These are phyloP conservation scores for Atractosteus spatula DNA, from an alignment of 2,113 vertebrate genomes.

Conservation along the genomic window DNA sequence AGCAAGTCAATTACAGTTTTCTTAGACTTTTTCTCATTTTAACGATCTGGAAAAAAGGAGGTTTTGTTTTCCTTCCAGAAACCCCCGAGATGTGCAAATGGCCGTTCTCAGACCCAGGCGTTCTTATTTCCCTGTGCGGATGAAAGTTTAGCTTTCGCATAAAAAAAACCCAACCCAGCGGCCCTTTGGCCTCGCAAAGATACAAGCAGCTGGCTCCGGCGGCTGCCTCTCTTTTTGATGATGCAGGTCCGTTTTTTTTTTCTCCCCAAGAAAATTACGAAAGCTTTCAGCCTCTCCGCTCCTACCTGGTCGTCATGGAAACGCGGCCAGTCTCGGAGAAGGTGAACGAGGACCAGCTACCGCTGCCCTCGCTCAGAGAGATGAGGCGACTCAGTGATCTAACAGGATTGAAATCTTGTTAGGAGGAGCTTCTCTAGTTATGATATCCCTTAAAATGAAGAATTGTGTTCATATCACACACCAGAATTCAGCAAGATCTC, in stretches of 20 bases:
- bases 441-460: too few species aligned
- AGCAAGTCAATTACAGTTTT: too few species aligned
- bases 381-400: not conserved
- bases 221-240: not conserved
- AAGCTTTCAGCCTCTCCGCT: not conserved
- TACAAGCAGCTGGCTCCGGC: not conserved
- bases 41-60: too few species aligned
- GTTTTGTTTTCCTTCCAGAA: too few species aligned
- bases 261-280: not conserved
- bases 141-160: conserved; percentile 13
- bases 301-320: conserved; percentile 14
- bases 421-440: too few species aligned
- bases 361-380: not conserved
- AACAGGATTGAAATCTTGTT: too few species aligned
- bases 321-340: not conserved
- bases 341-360: not conserved
- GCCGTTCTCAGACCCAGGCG: not conserved
- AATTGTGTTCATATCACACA: too few species aligned
- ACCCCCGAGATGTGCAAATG: too few species aligned
- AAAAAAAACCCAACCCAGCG: not conserved
- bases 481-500: too few species aligned
- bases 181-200: not conserved
- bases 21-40: too few species aligned
- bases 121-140: conserved; percentile 23
- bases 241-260: not conserved